Percentiles rank a stretch among this genome's conserved stretches.
Conservation (phyloP, 2,113 vertebrate species). For the Shinisaurus crocodilurus region DNA sequence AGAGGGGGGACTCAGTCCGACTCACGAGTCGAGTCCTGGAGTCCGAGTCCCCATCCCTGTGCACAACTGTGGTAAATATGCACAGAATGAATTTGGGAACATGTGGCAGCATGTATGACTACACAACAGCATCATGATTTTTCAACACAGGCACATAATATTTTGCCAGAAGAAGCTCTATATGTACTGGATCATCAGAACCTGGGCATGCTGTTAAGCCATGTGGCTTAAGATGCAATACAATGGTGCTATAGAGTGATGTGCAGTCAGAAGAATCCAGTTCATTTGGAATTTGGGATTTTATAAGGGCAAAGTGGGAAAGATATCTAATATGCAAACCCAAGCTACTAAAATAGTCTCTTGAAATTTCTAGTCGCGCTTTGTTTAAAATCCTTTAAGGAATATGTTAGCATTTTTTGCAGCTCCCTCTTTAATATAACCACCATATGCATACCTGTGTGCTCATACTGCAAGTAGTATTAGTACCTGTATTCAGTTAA, state of each 20-base stretch:
- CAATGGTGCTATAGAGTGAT: not conserved
- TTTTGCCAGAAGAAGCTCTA: not conserved
- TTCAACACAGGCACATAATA: not conserved
- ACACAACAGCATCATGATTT: not conserved
- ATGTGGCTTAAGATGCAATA: not conserved
- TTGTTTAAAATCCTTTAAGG: not conserved
- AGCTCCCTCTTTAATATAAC: slow-evolving; percentile 24
- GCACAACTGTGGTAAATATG: not conserved
- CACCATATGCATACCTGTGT: not conserved
- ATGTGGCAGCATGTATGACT: not conserved
- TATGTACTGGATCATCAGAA: not conserved
- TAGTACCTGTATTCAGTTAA: slow-evolving; percentile 6
- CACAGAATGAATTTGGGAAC: not conserved
- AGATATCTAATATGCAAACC: not conserved
- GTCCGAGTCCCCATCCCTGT: too few species aligned
- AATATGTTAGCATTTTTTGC: not conserved
- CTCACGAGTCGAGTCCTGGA: too few species aligned
- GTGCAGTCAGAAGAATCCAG: not conserved
- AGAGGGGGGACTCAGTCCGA: too few species aligned
- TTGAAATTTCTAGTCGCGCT: not conserved
- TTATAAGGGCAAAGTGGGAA: slow-evolving; percentile 38
- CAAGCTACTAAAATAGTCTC: not conserved
- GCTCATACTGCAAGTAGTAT: not conserved
- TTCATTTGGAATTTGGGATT: fast-evolving
- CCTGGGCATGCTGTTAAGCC: not conserved